Percentiles rank a stretch among this genome's conserved stretches.
Evolutionary conservation across 2,113 vertebrate genomes (phyloP).

Genomic region (Microcebus murinus): DNA sequence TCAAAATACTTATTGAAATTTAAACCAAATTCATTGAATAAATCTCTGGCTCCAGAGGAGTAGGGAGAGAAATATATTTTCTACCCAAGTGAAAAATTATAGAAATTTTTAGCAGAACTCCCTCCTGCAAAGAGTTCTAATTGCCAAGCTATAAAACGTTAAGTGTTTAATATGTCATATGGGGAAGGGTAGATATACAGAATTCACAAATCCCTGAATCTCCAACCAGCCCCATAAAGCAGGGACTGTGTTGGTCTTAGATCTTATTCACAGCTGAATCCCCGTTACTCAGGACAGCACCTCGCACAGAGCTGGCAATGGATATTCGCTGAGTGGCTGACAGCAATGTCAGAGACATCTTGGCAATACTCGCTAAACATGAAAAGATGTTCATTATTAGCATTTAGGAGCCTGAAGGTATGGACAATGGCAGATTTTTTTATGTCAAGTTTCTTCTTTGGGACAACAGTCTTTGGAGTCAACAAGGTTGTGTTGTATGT

Average conservation of each 20-base stretch:
- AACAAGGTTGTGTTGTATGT: background rate
- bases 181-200: background rate
- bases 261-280: conserved; percentile 22
- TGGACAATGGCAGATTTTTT: background rate
- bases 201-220: conserved; percentile 30
- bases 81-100: conserved; percentile 39
- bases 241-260: background rate
- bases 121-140: conserved; percentile 3
- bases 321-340: background rate
- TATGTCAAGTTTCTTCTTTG: conserved; percentile 1
- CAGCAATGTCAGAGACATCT: background rate
- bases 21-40: conserved; percentile 44
- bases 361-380: background rate
- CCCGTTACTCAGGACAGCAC: background rate
- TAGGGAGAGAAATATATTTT: conserved; percentile 30
- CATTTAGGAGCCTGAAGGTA: background rate
- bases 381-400: conserved; percentile 21
- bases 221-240: background rate
- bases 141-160: conserved; percentile 23
- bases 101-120: conserved; percentile 42
- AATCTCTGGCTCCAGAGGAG: background rate
- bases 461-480: background rate
- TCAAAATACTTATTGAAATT: conserved; percentile 43
- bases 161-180: background rate
- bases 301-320: background rate